phyloP scores from a whole-genome alignment of 2,888 invertebrate species.

The Rosalia funebris region DNA sequence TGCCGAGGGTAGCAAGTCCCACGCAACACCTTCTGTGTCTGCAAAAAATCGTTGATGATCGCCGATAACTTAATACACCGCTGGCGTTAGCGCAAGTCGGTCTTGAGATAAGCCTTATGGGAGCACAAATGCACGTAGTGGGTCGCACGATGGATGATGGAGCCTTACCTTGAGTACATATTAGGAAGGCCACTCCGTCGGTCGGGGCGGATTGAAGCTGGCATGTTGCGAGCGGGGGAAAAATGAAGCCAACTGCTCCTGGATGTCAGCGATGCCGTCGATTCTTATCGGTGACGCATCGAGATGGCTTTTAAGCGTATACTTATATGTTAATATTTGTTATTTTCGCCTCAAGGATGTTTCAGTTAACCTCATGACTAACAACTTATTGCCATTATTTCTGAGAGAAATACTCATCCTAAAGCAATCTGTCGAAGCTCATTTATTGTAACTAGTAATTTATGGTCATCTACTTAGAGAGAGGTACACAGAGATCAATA shows the following conservation, averaged over 20 bases:
- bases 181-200: not conserved
- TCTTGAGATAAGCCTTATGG: conserved; percentile 43
- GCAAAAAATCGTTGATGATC: conserved; percentile 38
- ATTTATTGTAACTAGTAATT: no score
- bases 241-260: not conserved
- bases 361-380: no score
- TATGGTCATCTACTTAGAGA: no score
- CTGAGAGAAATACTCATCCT: no score
- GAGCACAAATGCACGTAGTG: not conserved
- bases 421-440: no score
- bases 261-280: not conserved
- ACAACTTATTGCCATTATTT: no score
- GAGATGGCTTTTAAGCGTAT: no score
- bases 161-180: not conserved
- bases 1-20: conserved; percentile 39
- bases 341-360: no score
- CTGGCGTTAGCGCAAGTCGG: conserved; percentile 29
- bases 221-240: not conserved
- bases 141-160: not conserved
- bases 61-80: conserved; percentile 52
- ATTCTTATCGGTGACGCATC: no score
- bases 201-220: not conserved
- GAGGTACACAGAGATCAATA: no score
- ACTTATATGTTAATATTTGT: no score
- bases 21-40: conserved; percentile 48